A percentile compares a stretch with the other conserved stretches of the same genome.
Evolutionary conservation across 2,888 invertebrate species (phyloP).

Genomic region (Pristionchus fissidentatus): DNA sequence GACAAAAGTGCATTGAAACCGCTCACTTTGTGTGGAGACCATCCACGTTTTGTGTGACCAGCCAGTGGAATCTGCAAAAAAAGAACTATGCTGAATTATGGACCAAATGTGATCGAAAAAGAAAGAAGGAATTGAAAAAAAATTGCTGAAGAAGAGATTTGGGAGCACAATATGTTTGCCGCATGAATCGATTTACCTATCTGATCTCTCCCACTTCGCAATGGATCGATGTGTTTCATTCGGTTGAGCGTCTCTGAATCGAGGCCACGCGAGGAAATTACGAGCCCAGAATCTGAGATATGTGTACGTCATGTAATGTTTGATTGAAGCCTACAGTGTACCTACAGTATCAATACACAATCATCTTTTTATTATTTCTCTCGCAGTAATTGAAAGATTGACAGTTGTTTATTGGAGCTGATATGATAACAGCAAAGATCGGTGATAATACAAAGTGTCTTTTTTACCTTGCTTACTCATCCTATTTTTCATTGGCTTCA

Average conservation of each 20-base stretch:
- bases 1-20: neutral
- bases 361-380: neutral
- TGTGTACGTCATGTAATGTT: no score
- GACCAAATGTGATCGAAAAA: no score
- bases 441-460: neutral
- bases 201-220: conserved; percentile 79
- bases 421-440: neutral
- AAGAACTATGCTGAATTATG: no score
- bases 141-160: no score
- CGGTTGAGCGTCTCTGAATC: conserved; percentile 84
- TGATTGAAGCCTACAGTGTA: neutral
- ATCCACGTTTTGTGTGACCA: conserved; percentile 98
- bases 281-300: conserved; percentile 89
- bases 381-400: neutral
- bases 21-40: conserved; percentile 82
- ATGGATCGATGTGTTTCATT: conserved; percentile 86
- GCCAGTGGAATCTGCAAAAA: conserved; percentile 80
- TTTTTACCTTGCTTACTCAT: neutral
- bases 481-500: neutral
- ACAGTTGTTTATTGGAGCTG: neutral
- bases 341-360: neutral
- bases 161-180: no score
- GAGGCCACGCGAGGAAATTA: conserved; percentile 91
- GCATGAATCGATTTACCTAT: conserved; percentile 46
- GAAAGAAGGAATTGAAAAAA: no score